Evolutionary conservation across 2,113 vertebrate species (phyloP), one percentile per base, ranked within the genome.

Genomic region (Triplophysa tibetana): DNA sequence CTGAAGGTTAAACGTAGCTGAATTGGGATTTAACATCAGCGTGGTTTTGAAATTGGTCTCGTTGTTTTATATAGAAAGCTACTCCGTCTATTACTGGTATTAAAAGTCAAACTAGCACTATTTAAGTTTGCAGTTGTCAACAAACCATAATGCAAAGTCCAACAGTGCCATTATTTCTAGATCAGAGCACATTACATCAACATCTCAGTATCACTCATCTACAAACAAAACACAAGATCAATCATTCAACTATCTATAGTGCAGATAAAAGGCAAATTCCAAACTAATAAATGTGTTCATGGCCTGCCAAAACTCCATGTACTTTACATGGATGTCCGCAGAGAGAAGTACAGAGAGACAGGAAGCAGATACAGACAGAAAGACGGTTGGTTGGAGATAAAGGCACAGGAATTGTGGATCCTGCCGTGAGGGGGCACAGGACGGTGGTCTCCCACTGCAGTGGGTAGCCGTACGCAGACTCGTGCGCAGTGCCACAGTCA

Each of bases 261-360:
- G 43, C 52, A 11, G 29, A 60, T 65, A 77, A 73, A 65, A 68
- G 62, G 72, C 11, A 66, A 70, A 80, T 24, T 52, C 65, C 33
- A 78, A 91, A 93, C 92, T 92, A 93, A 93, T 89, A 90, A 91
- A 89, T 21, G 70, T 48, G 50, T 61, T 65, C 68, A 63, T 50
- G 33, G 50, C 73, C 70, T 61, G 63, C 70, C 23, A 14, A 74
- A 75, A 67, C 52, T 17, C 38, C 26, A 45, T 24, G 54, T 66
- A 29, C 50, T 50, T 60, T 67, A 61, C 89, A 84, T 78, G 82
- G 88, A 77, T 77, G 68, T 29, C 58, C 45, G 61, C 64, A 41
- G 78, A 72, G 73, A 78, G 50, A 72, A 70, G 64, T 61, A 56
- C 70, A 45, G 67, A 56, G 61, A 83, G 26, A 60, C 45, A n/a